These are phyloP conservation scores for Ganaspis brasiliensis DNA, from an alignment of 2,888 invertebrate genomes.

Conservation along the genomic window DNA sequence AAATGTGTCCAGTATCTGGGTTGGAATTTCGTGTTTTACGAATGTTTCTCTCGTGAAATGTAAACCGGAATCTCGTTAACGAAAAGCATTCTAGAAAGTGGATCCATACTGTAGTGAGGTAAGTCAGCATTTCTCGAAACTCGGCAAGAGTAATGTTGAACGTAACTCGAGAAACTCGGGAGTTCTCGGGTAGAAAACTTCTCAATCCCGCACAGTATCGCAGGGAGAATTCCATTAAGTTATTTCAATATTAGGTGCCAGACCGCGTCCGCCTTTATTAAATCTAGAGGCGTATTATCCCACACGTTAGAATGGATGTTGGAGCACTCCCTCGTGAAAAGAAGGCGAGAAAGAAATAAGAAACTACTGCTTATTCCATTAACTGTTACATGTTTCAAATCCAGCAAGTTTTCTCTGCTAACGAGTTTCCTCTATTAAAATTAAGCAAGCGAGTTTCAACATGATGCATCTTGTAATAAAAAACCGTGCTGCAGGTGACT, in stretches of 20 bases:
- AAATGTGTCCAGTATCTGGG: background rate
- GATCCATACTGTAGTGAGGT: background rate
- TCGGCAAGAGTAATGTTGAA: conserved; percentile 27
- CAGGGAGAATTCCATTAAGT: conserved; percentile 42
- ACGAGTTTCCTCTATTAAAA: conserved; percentile 5
- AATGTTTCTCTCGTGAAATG: background rate
- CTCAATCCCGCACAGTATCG: conserved; percentile 25
- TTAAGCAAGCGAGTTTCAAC: background rate
- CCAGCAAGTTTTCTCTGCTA: background rate
- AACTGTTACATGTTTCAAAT: conserved; percentile 13
- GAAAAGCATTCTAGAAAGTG: conserved; percentile 16
- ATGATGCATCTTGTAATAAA: conserved; percentile 8
- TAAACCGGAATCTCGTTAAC: conserved; percentile 31
- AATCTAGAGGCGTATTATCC: conserved; percentile 20
- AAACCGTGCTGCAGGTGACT: background rate
- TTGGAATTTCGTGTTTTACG: background rate
- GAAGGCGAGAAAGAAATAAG: conserved; percentile 15
- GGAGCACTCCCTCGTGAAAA: background rate
- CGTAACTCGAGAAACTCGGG: conserved; percentile 34
- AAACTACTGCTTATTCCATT: conserved; percentile 30
- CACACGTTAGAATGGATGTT: conserved; percentile 23
- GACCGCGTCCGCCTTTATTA: conserved; percentile 42
- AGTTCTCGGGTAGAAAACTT: conserved; percentile 20
- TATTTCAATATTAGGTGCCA: conserved; percentile 37
- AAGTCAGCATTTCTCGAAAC: conserved; percentile 10